phyloP scores from a whole-genome alignment of 2,888 invertebrate genomes.

The Glyphotaelius pellucidus region DNA sequence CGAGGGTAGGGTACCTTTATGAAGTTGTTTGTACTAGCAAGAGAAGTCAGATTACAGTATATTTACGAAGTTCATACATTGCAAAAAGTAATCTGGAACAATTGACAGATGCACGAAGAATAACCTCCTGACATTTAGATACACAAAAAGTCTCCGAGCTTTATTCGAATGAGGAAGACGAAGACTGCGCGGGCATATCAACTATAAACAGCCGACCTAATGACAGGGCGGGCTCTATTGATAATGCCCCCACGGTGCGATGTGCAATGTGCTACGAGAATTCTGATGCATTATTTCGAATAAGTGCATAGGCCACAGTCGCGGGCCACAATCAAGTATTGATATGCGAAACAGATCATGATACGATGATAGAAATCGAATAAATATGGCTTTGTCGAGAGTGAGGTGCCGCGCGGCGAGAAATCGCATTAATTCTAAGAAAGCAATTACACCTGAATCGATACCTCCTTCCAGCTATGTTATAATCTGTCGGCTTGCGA shows the following conservation, averaged over 20 bases:
- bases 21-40: background rate
- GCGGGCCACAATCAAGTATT: slow-evolving; percentile 3
- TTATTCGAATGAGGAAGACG: background rate
- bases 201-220: slow-evolving; percentile 4
- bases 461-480: background rate
- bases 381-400: slow-evolving; percentile 20
- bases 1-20: too few species aligned
- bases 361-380: slow-evolving; percentile 21
- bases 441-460: slow-evolving; percentile 7
- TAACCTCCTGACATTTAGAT: background rate
- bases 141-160: background rate
- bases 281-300: background rate
- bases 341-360: slow-evolving; percentile 22
- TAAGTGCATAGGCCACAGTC: slow-evolving; percentile 25
- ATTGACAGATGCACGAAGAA: background rate
- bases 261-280: background rate
- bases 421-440: slow-evolving; percentile 50
- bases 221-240: slow-evolving; percentile 6
- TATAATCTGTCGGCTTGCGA: background rate
- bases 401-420: background rate
- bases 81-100: background rate
- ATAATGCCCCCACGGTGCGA: background rate
- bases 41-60: background rate
- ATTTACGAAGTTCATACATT: background rate
- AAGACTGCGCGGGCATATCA: background rate